phyloP scores from a whole-genome alignment of 1,140 invertebrate genomes.

The Vanessa tameamea region DNA sequence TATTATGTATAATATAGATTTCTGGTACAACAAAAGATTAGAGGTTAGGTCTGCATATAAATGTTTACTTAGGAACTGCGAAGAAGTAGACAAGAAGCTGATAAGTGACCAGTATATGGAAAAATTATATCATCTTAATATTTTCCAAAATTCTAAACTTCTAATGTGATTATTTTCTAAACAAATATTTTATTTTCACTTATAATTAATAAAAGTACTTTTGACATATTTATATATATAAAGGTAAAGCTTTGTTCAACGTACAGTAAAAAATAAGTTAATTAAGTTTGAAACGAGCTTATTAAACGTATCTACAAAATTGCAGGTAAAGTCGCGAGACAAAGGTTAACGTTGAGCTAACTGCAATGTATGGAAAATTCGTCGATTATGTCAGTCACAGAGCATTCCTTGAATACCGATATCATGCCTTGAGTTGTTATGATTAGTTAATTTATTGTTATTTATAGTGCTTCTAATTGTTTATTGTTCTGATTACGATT shows the following conservation, averaged over 20 bases:
- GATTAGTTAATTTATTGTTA: slow-evolving; percentile 40
- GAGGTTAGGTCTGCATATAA: background rate
- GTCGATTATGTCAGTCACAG: slow-evolving; percentile 45
- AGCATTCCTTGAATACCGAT: slow-evolving; percentile 44
- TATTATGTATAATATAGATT: background rate
- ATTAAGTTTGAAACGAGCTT: no score
- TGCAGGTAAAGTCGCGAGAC: no score
- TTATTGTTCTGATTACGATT: slow-evolving; percentile 29
- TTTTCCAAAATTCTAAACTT: no score
- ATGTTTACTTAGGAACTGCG: background rate
- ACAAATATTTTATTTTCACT: no score
- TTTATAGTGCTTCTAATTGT: slow-evolving; percentile 28
- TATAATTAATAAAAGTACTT: background rate
- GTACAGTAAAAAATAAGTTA: no score
- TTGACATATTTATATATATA: no score
- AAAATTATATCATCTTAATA: no score
- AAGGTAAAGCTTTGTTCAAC: no score
- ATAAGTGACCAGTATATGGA: background rate
- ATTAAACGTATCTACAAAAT: no score
- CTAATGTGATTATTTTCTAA: no score
- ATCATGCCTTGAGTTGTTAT: slow-evolving; percentile 39
- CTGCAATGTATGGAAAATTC: slow-evolving; percentile 22
- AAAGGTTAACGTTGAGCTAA: background rate
- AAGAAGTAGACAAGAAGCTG: background rate
- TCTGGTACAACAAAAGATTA: background rate